phyloP scores from a whole-genome alignment of 2,797 vertebrate species.

The Hydrolagus colliei region DNA sequence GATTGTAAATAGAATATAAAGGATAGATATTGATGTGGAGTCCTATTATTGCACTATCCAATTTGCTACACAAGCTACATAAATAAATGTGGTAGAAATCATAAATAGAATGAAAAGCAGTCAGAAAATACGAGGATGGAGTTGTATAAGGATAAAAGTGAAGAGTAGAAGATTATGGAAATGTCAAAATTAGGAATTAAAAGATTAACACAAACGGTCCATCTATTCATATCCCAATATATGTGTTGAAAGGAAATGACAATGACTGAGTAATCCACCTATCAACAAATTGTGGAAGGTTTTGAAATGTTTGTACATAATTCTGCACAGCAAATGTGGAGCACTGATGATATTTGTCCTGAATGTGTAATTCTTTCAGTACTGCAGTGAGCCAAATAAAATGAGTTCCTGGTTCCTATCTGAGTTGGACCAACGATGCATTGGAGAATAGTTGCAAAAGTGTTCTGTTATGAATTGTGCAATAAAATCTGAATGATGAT shows the following conservation, averaged over 20 bases:
- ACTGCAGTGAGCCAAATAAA: neutral
- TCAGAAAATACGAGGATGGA: neutral
- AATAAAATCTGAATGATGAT: no score
- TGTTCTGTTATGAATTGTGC: no score
- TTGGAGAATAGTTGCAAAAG: no score
- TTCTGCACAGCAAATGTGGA: neutral
- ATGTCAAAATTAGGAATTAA: conserved; percentile 1
- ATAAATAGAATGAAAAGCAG: neutral
- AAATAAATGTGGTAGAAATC: neutral
- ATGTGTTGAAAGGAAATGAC: neutral
- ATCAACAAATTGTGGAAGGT: neutral
- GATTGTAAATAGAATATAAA: neutral
- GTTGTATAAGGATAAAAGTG: neutral
- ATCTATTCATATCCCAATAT: neutral
- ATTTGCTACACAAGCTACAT: neutral
- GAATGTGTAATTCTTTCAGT: neutral
- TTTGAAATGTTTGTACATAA: no score
- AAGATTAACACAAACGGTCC: neutral
- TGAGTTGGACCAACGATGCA: neutral
- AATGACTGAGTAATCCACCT: neutral
- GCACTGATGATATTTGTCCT: neutral
- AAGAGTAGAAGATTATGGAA: neutral
- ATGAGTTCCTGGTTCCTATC: neutral
- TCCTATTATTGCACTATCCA: neutral
- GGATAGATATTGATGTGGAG: neutral